phyloP scores from a whole-genome alignment of 2,113 vertebrate genomes.

The Charadrius vociferus region DNA sequence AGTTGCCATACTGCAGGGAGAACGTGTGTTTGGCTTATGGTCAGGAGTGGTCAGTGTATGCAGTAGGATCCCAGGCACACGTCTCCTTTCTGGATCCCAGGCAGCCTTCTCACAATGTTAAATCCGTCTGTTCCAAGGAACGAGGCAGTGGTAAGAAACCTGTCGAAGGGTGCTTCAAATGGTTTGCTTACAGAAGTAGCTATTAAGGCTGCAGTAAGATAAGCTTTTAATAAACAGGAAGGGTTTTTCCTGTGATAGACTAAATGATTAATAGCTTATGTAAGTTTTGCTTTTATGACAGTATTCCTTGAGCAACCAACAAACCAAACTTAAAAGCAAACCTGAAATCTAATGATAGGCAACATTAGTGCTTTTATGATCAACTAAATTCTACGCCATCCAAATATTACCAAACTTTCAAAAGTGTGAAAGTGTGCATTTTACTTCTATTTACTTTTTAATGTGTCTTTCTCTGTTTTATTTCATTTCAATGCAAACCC shows the following conservation, averaged over 20 bases:
- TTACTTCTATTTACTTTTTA: not conserved
- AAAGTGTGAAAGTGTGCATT: not conserved
- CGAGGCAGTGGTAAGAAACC: conserved; percentile 89
- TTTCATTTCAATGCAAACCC: not conserved
- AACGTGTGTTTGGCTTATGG: conserved; percentile 97
- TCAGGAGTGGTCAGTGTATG: conserved; percentile 96
- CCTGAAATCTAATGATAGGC: not conserved
- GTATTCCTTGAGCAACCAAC: not conserved
- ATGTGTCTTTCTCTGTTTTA: not conserved
- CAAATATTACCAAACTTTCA: not conserved
- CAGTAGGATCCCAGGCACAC: conserved; percentile 95
- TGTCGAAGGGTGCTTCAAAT: not conserved
- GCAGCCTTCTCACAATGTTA: conserved; percentile 88
- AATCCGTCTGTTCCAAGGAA: conserved; percentile 93
- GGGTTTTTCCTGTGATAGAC: not conserved
- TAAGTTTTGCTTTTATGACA: not conserved
- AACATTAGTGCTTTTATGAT: not conserved
- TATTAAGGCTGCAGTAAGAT: not conserved
- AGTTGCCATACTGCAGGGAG: conserved; percentile 96
- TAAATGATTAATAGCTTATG: not conserved
- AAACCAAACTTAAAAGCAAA: not conserved
- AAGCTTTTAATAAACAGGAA: not conserved
- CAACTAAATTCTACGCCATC: not conserved
- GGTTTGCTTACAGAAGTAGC: not conserved
- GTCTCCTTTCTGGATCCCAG: conserved; percentile 97